These are phyloP conservation scores for Oxystoma pomonae DNA, from an alignment of 2,888 invertebrate species.

Conservation along the genomic window DNA sequence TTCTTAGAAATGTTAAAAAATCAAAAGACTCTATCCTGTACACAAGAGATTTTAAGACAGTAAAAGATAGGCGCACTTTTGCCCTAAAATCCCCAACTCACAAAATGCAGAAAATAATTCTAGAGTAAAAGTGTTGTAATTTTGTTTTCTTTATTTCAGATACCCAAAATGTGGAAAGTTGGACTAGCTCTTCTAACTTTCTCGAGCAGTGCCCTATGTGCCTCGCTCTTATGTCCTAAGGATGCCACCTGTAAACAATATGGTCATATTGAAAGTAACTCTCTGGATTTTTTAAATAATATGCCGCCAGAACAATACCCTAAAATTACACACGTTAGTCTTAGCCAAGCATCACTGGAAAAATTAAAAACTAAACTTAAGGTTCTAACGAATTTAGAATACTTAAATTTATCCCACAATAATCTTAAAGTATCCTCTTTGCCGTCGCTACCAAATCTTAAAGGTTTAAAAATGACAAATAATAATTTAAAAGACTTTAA, in stretches of 20 bases:
- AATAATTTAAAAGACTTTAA: slow-evolving; percentile 39
- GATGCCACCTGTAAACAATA: slow-evolving; percentile 60
- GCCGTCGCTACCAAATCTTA: slow-evolving; percentile 37
- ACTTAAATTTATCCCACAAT: slow-evolving; percentile 40
- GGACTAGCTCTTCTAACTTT: neutral
- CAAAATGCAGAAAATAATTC: too few relatives aligned
- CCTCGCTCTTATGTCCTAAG: slow-evolving; percentile 49
- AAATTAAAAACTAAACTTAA: slow-evolving; percentile 40
- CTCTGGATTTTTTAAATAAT: slow-evolving; percentile 74
- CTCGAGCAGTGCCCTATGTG: slow-evolving; percentile 8
- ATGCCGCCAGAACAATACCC: slow-evolving; percentile 36
- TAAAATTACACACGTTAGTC: slow-evolving; percentile 34
- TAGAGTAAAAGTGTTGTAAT: too few relatives aligned
- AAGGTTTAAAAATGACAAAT: slow-evolving; percentile 36
- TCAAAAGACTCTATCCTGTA: too few relatives aligned
- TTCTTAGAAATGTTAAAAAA: too few relatives aligned
- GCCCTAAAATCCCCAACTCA: too few relatives aligned
- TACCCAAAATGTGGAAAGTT: neutral
- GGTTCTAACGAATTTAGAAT: slow-evolving; percentile 38
- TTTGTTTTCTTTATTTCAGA: neutral
- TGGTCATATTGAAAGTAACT: slow-evolving; percentile 62
- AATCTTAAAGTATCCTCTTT: slow-evolving; percentile 29
- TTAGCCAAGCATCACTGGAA: slow-evolving; percentile 35
- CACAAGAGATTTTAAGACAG: too few relatives aligned
- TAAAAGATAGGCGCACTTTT: too few relatives aligned